Evolutionary conservation across 2,888 invertebrate species (phyloP), one percentile per base, ranked within the genome.

Genomic region (Drosophila robusta): DNA sequence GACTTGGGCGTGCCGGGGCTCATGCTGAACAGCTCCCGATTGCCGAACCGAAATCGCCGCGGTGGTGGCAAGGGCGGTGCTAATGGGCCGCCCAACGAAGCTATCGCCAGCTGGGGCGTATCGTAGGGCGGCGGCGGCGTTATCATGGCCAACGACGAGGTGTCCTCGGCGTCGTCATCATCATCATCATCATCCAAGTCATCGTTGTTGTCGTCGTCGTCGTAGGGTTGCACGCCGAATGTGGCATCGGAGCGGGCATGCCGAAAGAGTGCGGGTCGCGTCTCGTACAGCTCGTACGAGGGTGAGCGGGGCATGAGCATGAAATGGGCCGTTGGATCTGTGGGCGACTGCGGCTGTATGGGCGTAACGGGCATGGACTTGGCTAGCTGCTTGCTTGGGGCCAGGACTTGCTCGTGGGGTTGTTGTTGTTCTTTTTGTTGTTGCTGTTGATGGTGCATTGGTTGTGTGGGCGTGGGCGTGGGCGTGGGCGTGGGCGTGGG

Each of bases 121-220:
- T 90, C 90, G 24, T 90, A 90, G 6, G 91, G 90, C 45, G 90
- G 91, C 41, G 90, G 91, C 57, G 91, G 91, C 44, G 91, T 91
- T 56, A 90, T 90, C 90, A 90, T 91, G 32, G 90, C 91, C 75
- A 90, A 69, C 39, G 91, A 91, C 16, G 91, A 90, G 26, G 82
- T 81, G 24, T 90, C 90, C 62, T 70, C 87, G 12, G 52, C 44
- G n/a, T 75, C 55, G 0, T 52, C 18, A 18, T 18, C 18, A 18
- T 18, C 18, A 18, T 18, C 18, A 18, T 18, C 47, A 16, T 68
- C 73, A n/a, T 73, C 58, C 36, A 52, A 51, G n/a, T 61, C 78
- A 39, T 69, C 57, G 8, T 60, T 47, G 18, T 66, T 61, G 12
- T 70, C 47, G 16, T 70, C 50, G 55, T 74, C n/a, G 39, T 52